Evolutionary conservation across 2,113 vertebrate species (phyloP), one percentile per base, ranked within the genome.

Genomic region (Geococcyx californianus): DNA sequence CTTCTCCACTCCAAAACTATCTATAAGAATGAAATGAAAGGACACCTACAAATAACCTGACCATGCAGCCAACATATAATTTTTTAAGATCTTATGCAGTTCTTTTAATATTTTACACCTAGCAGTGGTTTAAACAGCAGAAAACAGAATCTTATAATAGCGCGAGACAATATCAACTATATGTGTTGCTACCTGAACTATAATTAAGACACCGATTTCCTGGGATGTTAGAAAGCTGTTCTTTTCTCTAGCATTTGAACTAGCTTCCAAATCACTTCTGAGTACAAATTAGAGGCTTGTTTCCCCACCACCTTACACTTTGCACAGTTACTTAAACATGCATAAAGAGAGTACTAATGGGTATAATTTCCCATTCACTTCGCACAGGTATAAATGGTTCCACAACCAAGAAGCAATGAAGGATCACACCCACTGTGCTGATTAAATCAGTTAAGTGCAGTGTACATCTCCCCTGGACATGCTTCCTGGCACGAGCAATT

Each of bases 321-420:
- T 80, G 55, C 85, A 90, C 75, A 94, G 95, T 83, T 92, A 92
- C 85, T 97, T 94, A 97, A 93, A 84, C 83, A 93, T 2, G 69
- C 91, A 92, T 81, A 91, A 94, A 91, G 75, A 68, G 54, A 76
- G 36, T 47, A 78, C 58, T 92, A 87, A 84, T 90, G 73, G 80
- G 26, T 78, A 3, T 75, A 89, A 95, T 96, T 93, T 96, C 80
- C 93, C 73, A 13, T 36, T 87, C 8, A 14, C 60, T 87, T 84
- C 0, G 1, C 76, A 55, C 89, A 96, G 83, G 94, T 96, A 86
- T n/a, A 75, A 97, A 78, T 7, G 76, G 67, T 54, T 90, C 84
- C 72, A 70, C 59, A 63, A 33, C 10, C n/a, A 56, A 76, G 56
- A 89, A 33, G 95, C 87, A 87, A 44, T 89, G 95, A 93, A 78